Base-by-base conservation (phyloP, 1,140 invertebrate genomes). In the Pseudomyrmex cubaensis region DNA sequence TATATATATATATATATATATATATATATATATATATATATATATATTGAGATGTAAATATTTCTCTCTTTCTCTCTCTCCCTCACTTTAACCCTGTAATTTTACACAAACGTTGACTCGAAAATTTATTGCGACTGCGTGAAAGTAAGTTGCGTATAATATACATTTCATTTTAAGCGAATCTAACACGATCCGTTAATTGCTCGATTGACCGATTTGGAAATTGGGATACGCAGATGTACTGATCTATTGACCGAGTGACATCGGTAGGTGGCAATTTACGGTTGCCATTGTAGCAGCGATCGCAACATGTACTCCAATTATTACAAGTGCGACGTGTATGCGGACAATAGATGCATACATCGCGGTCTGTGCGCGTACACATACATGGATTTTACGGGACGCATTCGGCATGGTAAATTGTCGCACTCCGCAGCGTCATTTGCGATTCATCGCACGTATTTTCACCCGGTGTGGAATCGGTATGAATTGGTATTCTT, bases 401-500 rank as follows among this genome's bases (percentile, higher is more conserved):
- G 35, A 69, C 17, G 35, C 20, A 59, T 13, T 44, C 3, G n/a
- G 17, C 12, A 20, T 44, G 50, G 12, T 56, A 57, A 69, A 78
- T 69, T 57, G 64, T 46, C 22, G n/a, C 12, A 57, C 17, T 57
- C 13, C 10, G 25, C 44, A 69, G 35, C 20, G 10, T 57, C 44
- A 69, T 69, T 46, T 20, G 63, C 75, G 13, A 69, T 78, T 78
- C 25, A 20, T 64, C 15, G 15, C 20, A 64, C 74, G 22, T 56
- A 69, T 22, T 56, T 77, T 69, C 35, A 52, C 15, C 56, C 13
- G 9, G 17, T 15, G 3, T 25, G 2, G 17, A 66, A 12, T 2
- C 12, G 13, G 10, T 13, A 22, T 46, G 46, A 75, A 63, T 17
- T 76, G 46, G 48, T 54, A n/a, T 56, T 70, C 35, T 35, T 35